Percentiles rank a stretch among this genome's conserved stretches.
Evolutionary conservation across 2,888 invertebrate genomes (phyloP).

Genomic region (Eudasyphora cyanicolor): DNA sequence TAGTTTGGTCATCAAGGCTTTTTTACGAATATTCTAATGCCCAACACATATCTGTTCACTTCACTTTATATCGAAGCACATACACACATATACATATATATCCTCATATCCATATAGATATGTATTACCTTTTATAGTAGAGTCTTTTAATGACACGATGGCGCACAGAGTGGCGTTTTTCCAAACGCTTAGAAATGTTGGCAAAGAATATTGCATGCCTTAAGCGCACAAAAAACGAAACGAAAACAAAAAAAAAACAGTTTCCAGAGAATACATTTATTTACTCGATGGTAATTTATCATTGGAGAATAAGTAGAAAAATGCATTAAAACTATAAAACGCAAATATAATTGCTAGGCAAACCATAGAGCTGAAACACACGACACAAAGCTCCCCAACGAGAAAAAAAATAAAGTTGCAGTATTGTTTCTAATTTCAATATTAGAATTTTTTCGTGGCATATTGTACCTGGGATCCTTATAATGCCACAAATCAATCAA

Average conservation of each 20-base stretch:
- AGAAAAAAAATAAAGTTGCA: too few species aligned
- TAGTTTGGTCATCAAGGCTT: constrained; percentile 47
- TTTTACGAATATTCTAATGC: constrained; percentile 37
- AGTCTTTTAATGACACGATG: constrained; percentile 34
- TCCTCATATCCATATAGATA: too few species aligned
- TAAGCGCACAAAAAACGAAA: not conserved
- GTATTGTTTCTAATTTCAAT: too few species aligned
- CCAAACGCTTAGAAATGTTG: not conserved
- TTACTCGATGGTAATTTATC: constrained; percentile 60
- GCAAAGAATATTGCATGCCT: constrained; percentile 64
- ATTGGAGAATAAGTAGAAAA: constrained; percentile 47
- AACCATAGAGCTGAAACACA: not conserved
- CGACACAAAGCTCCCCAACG: not conserved
- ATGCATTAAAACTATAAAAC: constrained; percentile 37
- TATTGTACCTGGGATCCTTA: constrained; percentile 16
- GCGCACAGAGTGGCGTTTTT: not conserved
- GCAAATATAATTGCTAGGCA: constrained; percentile 11
- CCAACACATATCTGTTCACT: not conserved
- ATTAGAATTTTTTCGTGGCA: not conserved
- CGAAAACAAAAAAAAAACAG: too few species aligned
- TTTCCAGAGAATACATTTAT: constrained; percentile 48
- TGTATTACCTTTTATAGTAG: constrained; percentile 38
- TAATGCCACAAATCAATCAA: constrained; percentile 23
- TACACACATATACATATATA: too few species aligned
- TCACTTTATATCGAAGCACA: too few species aligned